These are phyloP conservation scores for Eupithecia subfuscata DNA, from an alignment of 2,888 invertebrate species.

Conservation along the genomic window DNA sequence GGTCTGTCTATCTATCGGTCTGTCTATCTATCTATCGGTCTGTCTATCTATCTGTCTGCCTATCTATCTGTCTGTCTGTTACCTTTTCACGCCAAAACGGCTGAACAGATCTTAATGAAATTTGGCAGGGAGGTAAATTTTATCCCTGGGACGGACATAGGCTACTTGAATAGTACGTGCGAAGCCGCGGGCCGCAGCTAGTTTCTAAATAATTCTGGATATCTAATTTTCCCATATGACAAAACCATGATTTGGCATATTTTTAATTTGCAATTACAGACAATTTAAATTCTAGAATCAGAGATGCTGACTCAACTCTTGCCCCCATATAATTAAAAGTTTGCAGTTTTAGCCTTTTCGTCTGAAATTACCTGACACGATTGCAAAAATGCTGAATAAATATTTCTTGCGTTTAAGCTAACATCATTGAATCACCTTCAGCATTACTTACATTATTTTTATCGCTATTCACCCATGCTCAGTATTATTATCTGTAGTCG, in stretches of 20 bases:
- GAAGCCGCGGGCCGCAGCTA: too few relatives aligned
- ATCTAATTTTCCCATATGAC: neutral
- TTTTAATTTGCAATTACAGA: neutral
- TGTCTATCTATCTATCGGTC: too few relatives aligned
- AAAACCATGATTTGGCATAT: neutral
- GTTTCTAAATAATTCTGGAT: neutral
- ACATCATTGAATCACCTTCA: constrained; percentile 12
- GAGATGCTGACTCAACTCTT: neutral
- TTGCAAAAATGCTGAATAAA: constrained; percentile 15
- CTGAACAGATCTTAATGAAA: too few relatives aligned
- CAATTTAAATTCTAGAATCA: neutral
- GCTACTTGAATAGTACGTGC: too few relatives aligned
- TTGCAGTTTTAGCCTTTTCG: neutral
- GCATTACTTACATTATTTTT: constrained; percentile 8
- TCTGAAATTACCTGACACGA: neutral
- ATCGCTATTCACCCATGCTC: constrained; percentile 16
- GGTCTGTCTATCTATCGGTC: too few relatives aligned
- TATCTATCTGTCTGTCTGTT: too few relatives aligned
- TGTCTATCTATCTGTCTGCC: too few relatives aligned
- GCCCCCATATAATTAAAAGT: neutral
- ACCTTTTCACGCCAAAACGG: too few relatives aligned
- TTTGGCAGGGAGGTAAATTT: too few relatives aligned
- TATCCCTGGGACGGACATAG: too few relatives aligned
- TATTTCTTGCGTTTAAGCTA: neutral
- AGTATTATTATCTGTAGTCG: neutral